A percentile compares a stretch with the other conserved stretches of the same genome.
These are phyloP conservation scores for Lycodopsis pacificus DNA, from an alignment of 2,797 vertebrate genomes.

Conservation along the genomic window DNA sequence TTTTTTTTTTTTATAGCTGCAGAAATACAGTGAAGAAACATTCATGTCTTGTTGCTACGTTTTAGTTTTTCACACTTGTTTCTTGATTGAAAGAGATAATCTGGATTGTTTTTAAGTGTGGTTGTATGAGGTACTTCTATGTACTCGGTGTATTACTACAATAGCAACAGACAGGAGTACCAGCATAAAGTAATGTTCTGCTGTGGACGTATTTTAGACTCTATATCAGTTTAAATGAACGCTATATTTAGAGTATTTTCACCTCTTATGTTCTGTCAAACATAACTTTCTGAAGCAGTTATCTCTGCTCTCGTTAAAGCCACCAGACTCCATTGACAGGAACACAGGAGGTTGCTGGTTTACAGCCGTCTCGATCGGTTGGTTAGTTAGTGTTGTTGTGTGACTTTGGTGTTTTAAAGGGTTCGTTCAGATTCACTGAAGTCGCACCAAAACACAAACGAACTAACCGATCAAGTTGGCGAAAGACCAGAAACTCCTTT, in stretches of 20 bases:
- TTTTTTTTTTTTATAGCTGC: conserved; percentile 39
- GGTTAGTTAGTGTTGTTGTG: too few relatives aligned
- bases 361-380: too few relatives aligned
- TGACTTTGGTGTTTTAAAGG: too few relatives aligned
- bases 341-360: too few relatives aligned
- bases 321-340: neutral
- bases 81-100: neutral
- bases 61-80: conserved; percentile 21
- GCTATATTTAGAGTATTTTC: neutral
- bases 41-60: conserved; percentile 1
- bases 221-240: accelerated
- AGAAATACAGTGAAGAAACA: conserved; percentile 50
- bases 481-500: neutral
- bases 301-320: neutral
- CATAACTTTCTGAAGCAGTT: too few relatives aligned
- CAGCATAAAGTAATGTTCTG: neutral
- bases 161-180: too few relatives aligned
- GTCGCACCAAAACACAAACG: neutral
- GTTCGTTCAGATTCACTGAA: too few relatives aligned
- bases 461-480: neutral
- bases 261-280: neutral
- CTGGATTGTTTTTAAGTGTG: neutral
- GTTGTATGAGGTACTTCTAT: neutral
- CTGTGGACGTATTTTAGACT: neutral
- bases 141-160: neutral